Conservation (phyloP, 2,888 invertebrate genomes). For the Cotesia congregata region DNA sequence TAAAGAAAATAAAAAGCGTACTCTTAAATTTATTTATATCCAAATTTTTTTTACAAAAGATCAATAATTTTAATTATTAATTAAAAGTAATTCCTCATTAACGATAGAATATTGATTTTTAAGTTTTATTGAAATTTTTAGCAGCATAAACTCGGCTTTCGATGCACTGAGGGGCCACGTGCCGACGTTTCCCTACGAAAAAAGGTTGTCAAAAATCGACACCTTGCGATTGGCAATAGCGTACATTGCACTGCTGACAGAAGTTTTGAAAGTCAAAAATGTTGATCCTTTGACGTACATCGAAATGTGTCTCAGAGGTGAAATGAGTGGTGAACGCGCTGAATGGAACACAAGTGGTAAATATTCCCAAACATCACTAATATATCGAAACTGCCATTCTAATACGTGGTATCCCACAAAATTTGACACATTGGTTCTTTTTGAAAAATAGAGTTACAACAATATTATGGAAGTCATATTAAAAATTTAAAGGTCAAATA, state of each 20-base stretch:
- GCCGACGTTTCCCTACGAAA: slow-evolving; percentile 99
- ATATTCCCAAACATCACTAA: slow-evolving; percentile 20
- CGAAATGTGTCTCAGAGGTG: slow-evolving; percentile 90
- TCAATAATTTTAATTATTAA: not conserved
- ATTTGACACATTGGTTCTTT: no score
- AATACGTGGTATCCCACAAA: no score
- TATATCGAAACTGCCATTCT: not conserved
- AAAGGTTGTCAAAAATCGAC: slow-evolving; percentile 97
- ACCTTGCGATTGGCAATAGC: slow-evolving; percentile 96
- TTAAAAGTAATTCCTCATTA: not conserved
- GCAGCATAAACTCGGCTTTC: slow-evolving; percentile 99
- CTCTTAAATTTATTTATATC: no score
- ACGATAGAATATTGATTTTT: slow-evolving; percentile 51
- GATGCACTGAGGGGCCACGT: slow-evolving; percentile 97
- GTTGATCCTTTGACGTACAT: slow-evolving; percentile 95
- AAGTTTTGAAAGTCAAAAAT: slow-evolving; percentile 85
- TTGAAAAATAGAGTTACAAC: no score
- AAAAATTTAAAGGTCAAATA: no score
- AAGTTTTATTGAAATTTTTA: slow-evolving; percentile 74
- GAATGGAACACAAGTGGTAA: slow-evolving; percentile 98
- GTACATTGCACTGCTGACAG: slow-evolving; percentile 93
- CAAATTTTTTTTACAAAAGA: no score
- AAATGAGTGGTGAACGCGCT: slow-evolving; percentile 88
- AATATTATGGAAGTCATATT: no score
- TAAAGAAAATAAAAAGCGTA: no score